Percentiles rank a stretch among this genome's conserved stretches.
Conservation (phyloP, 35 echinoderm and acorn worm species). For the Ophiothrix spiculata region DNA sequence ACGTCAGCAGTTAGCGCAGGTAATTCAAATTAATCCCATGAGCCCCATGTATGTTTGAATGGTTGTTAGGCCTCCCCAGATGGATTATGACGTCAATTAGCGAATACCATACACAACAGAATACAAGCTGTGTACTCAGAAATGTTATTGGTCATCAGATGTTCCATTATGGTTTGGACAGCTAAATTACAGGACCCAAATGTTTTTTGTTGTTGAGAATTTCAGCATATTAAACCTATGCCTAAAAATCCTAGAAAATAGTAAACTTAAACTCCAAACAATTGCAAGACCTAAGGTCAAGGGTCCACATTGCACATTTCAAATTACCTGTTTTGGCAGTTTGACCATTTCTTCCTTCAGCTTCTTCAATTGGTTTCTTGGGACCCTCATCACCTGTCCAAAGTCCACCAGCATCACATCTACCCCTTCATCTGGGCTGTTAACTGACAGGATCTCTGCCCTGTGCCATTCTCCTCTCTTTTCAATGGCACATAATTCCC, state of each 20-base stretch:
- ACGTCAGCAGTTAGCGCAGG: no score
- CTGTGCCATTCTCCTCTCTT: neutral
- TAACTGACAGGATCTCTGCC: neutral
- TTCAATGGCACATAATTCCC: neutral
- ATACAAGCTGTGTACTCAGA: neutral
- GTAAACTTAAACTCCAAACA: neutral
- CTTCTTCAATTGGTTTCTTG: neutral
- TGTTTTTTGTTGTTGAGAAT: neutral
- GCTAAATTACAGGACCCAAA: neutral
- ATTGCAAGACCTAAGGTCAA: no score
- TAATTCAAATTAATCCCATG: no score
- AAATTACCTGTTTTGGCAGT: neutral
- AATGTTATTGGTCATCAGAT: neutral
- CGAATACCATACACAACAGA: no score
- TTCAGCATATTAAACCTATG: neutral
- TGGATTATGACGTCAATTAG: no score
- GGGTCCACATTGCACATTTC: neutral
- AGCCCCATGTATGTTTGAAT: no score
- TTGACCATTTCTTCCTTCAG: constrained; percentile 4
- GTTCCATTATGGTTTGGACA: neutral
- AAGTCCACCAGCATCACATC: constrained; percentile 1
- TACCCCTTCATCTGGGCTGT: neutral
- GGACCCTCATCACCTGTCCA: neutral
- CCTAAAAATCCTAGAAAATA: neutral
- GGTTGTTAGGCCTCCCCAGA: no score